These are phyloP conservation scores for Lordiphosa collinella DNA, from an alignment of 1,140 invertebrate species.

Conservation along the genomic window DNA sequence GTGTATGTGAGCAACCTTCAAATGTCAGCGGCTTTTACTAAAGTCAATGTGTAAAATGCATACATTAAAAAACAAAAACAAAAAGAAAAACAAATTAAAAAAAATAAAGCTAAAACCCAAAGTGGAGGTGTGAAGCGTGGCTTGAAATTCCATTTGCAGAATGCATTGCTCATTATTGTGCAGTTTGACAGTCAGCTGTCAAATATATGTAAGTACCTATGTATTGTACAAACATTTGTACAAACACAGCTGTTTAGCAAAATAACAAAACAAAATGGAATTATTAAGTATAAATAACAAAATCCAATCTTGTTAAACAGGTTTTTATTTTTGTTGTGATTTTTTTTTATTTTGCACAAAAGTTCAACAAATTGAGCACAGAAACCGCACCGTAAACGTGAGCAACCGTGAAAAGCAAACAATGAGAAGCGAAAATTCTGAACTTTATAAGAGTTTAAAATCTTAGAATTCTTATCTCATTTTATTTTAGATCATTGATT, in stretches of 20 bases:
- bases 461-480: background rate
- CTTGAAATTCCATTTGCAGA: slow-evolving; percentile 50
- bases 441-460: slow-evolving; percentile 19
- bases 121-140: slow-evolving; percentile 22
- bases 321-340: slow-evolving; percentile 39
- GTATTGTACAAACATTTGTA: slow-evolving; percentile 17
- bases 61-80: slow-evolving; percentile 36
- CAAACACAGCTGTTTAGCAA: slow-evolving; percentile 65
- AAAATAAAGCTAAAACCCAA: slow-evolving; percentile 1
- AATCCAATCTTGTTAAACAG: slow-evolving; percentile 51
- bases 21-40: slow-evolving; percentile 68
- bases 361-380: slow-evolving; percentile 59
- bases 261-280: background rate
- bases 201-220: slow-evolving; percentile 35
- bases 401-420: slow-evolving; percentile 41
- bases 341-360: slow-evolving; percentile 42
- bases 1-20: slow-evolving; percentile 54
- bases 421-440: slow-evolving; percentile 37
- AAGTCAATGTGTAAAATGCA: slow-evolving; percentile 45
- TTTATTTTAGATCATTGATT: too few relatives aligned
- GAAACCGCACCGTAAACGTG: slow-evolving; percentile 29
- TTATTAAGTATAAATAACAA: slow-evolving; percentile 2
- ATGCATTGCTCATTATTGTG: slow-evolving; percentile 39
- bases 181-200: slow-evolving; percentile 54
- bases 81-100: slow-evolving; percentile 15